Evolutionary conservation across 1,140 invertebrate genomes (phyloP).

Genomic region (Notospermus geniculatus): DNA sequence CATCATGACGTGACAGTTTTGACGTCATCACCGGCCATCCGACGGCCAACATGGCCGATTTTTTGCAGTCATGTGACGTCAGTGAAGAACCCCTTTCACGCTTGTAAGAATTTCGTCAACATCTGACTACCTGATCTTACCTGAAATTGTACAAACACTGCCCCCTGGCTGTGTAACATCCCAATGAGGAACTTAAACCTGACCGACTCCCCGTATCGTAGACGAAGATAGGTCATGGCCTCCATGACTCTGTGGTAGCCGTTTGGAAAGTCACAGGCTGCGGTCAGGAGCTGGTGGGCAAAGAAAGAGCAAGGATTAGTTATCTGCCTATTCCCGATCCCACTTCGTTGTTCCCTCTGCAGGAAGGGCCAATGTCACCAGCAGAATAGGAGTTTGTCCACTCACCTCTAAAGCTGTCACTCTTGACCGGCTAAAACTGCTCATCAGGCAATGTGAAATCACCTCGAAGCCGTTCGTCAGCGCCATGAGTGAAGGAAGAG

Average conservation of each 20-base stretch:
- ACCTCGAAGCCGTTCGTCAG: slow-evolving; percentile 81
- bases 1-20: no score
- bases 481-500: slow-evolving; percentile 54
- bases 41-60: no score
- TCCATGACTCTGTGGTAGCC: slow-evolving; percentile 83
- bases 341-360: no score
- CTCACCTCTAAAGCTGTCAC: slow-evolving; percentile 79
- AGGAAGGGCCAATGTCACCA: no score
- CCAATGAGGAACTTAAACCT: slow-evolving; percentile 86
- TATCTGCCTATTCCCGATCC: no score
- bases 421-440: slow-evolving; percentile 77
- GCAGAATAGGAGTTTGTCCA: no score
- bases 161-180: slow-evolving; percentile 68
- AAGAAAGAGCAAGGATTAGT: slow-evolving; percentile 11
- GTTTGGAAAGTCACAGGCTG: slow-evolving; percentile 36
- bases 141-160: slow-evolving; percentile 34
- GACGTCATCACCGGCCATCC: no score
- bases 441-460: slow-evolving; percentile 81
- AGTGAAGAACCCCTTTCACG: no score
- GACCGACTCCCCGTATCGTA: slow-evolving; percentile 87
- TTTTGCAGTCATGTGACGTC: no score
- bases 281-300: slow-evolving; percentile 56
- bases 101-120: no score
- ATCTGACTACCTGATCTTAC: no score
- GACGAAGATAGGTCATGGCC: slow-evolving; percentile 80